phyloP scores from a whole-genome alignment of 2,888 invertebrate genomes.

The Ormia ochracea region DNA sequence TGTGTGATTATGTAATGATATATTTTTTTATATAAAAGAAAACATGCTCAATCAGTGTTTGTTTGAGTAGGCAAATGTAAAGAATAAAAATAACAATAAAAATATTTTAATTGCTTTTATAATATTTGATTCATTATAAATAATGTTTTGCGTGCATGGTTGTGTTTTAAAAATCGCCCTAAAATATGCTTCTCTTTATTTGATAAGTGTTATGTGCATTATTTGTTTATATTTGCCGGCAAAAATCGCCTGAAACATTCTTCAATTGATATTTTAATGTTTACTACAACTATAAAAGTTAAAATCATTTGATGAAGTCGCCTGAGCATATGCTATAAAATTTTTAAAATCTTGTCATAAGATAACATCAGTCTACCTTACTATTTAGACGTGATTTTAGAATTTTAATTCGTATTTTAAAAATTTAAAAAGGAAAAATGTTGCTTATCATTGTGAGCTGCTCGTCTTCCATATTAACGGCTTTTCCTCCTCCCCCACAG shows the following conservation, averaged over 20 bases:
- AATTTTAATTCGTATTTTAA: too few species aligned
- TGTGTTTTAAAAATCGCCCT: not conserved
- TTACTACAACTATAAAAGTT: too few species aligned
- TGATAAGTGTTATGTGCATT: not conserved
- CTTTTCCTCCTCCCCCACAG: too few species aligned
- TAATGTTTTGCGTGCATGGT: not conserved
- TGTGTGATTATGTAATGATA: not conserved
- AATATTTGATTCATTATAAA: not conserved
- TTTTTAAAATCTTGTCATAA: too few species aligned
- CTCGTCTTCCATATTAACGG: too few species aligned
- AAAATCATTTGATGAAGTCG: too few species aligned
- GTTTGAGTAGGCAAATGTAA: not conserved
- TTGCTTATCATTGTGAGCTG: too few species aligned
- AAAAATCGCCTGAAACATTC: not conserved
- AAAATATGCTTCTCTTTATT: not conserved
- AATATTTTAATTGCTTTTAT: constrained; percentile 11
- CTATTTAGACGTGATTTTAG: too few species aligned
- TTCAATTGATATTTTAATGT: not conserved
- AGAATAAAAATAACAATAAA: constrained; percentile 1
- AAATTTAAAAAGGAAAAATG: too few species aligned
- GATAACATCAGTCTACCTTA: too few species aligned
- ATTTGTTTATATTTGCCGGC: not conserved
- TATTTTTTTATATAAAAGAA: not conserved
- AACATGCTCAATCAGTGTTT: not conserved
- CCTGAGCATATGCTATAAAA: too few species aligned